Percentiles rank a stretch among this genome's conserved stretches.
Conservation (phyloP, 2,797 vertebrate species). For the Euphonia xanthogaster region DNA sequence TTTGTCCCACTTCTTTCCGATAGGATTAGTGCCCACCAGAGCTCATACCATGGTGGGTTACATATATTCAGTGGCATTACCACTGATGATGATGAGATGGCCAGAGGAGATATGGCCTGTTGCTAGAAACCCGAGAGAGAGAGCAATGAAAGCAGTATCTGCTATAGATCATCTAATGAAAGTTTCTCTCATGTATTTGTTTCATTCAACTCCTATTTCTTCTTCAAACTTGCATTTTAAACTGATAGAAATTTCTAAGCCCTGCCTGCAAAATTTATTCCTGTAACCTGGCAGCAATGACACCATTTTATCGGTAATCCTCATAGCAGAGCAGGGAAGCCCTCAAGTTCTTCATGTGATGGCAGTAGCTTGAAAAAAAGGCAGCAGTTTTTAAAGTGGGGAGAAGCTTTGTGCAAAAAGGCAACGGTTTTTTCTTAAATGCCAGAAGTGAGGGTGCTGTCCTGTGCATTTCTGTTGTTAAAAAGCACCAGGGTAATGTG, state of each 20-base stretch:
- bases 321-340: not conserved
- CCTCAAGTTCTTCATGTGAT: not conserved
- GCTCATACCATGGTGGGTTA: not conserved
- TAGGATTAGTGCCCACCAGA: not conserved
- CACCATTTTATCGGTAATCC: not conserved
- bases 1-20: not conserved
- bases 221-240: not conserved
- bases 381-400: not conserved
- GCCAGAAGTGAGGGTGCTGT: not conserved
- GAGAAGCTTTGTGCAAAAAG: not conserved
- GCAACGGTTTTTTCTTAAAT: not conserved
- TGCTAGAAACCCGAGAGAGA: not conserved
- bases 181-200: not conserved
- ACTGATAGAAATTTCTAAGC: not conserved
- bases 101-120: accelerated
- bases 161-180: not conserved
- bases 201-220: not conserved
- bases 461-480: not conserved
- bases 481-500: not conserved
- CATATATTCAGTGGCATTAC: not conserved
- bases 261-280: not conserved
- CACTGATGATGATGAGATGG: not conserved
- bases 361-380: not conserved
- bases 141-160: not conserved
- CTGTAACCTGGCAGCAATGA: not conserved